These are phyloP conservation scores for Entomobrya multifasciata DNA, from an alignment of 2,888 invertebrate genomes.

Conservation along the genomic window DNA sequence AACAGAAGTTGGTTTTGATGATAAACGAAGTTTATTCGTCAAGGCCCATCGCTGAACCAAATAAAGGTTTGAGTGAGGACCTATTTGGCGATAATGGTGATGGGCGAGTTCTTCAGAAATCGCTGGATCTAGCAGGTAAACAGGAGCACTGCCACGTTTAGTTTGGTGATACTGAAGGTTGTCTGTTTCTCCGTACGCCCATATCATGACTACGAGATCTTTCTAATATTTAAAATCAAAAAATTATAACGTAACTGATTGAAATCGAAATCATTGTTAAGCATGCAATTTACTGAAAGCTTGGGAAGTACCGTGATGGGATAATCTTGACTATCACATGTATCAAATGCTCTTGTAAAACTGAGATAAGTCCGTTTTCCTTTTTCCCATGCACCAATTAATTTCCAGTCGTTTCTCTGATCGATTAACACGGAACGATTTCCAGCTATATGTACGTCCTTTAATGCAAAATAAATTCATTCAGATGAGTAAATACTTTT, in stretches of 20 bases:
- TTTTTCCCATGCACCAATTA: slow-evolving; percentile 59
- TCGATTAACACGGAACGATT: slow-evolving; percentile 44
- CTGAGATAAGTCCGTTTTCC: slow-evolving; percentile 57
- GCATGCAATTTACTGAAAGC: neutral
- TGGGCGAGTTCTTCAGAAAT: slow-evolving; percentile 50
- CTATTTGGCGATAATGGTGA: slow-evolving; percentile 48
- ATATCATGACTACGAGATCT: slow-evolving; percentile 52
- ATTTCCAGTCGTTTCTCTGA: slow-evolving; percentile 41
- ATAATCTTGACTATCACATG: slow-evolving; percentile 57
- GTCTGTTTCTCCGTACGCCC: slow-evolving; percentile 62
- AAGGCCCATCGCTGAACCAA: slow-evolving; percentile 54
- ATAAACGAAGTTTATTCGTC: slow-evolving; percentile 39
- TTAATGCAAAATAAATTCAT: too few relatives aligned
- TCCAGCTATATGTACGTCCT: slow-evolving; percentile 51
- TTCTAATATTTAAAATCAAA: too few relatives aligned
- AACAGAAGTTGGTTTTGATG: slow-evolving; percentile 47
- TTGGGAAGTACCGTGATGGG: slow-evolving; percentile 57
- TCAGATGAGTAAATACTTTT: too few relatives aligned
- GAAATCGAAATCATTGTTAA: neutral
- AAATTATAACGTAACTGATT: too few relatives aligned
- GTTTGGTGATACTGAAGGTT: slow-evolving; percentile 53
- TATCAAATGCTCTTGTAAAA: slow-evolving; percentile 48
- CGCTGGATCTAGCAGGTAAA: slow-evolving; percentile 58
- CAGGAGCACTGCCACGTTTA: slow-evolving; percentile 49
- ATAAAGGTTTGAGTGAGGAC: slow-evolving; percentile 49